Conservation (phyloP, 1,140 invertebrate species). For the Asobara japonica region DNA sequence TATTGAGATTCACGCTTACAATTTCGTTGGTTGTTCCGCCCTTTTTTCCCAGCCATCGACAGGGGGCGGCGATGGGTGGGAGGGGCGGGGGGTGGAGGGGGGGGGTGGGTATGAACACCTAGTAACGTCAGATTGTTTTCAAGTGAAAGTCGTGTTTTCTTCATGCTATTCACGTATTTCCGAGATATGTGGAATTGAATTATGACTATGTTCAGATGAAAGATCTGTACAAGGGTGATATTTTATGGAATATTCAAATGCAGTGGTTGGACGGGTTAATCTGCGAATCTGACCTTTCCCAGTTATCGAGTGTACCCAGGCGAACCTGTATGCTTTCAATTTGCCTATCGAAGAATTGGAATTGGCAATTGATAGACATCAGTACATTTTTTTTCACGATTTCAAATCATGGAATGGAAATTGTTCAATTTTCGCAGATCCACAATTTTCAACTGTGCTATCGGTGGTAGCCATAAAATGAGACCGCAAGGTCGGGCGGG, state of each 20-base stretch:
- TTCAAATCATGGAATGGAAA: too few relatives aligned
- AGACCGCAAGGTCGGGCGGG: too few relatives aligned
- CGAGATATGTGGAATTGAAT: not conserved
- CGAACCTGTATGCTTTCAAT: not conserved
- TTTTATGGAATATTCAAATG: not conserved
- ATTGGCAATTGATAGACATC: too few relatives aligned
- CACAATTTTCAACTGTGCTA: too few relatives aligned
- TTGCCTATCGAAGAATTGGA: not conserved
- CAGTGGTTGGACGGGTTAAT: not conserved
- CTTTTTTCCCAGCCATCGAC: not conserved
- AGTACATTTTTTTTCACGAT: too few relatives aligned
- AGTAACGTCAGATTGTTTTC: not conserved
- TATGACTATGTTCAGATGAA: not conserved
- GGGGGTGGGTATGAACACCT: too few relatives aligned
- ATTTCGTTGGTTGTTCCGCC: not conserved
- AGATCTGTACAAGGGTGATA: not conserved
- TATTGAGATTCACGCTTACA: not conserved
- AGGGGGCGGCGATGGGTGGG: too few relatives aligned
- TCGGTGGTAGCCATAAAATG: too few relatives aligned
- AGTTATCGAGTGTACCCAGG: not conserved
- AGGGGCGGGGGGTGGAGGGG: too few relatives aligned
- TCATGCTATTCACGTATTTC: not conserved
- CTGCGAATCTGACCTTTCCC: not conserved
- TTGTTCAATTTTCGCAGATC: too few relatives aligned
- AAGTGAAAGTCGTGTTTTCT: not conserved